phyloP scores from a whole-genome alignment of 2,113 vertebrate genomes.

The Caracal caracal region DNA sequence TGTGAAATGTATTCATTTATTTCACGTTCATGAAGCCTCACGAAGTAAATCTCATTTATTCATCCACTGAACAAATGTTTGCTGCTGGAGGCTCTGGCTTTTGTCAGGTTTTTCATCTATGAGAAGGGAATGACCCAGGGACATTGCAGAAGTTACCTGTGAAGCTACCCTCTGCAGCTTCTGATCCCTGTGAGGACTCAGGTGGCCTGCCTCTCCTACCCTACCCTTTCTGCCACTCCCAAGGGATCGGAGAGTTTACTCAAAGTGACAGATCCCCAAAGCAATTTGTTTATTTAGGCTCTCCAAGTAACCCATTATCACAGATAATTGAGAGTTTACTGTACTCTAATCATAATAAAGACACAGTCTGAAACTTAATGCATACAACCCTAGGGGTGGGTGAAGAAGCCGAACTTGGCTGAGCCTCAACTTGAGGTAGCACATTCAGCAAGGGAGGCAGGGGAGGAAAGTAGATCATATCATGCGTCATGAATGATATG shows the following conservation, averaged over 20 bases:
- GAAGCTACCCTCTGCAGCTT: background rate
- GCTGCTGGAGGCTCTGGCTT: background rate
- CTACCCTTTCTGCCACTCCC: background rate
- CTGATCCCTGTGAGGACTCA: background rate
- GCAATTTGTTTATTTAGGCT: constrained; percentile 13
- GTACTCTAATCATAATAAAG: constrained; percentile 47
- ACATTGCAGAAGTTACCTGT: background rate
- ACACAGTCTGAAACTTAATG: background rate
- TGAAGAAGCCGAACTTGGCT: background rate
- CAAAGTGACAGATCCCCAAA: constrained; percentile 45
- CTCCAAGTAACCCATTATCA: constrained; percentile 7
- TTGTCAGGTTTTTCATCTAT: background rate
- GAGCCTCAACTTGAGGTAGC: background rate
- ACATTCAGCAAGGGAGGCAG: background rate
- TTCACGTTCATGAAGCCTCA: background rate
- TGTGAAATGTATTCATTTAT: background rate
- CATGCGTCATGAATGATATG: background rate
- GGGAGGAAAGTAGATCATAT: background rate
- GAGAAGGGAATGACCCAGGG: background rate
- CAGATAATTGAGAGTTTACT: constrained; percentile 52
- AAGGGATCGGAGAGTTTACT: constrained; percentile 29
- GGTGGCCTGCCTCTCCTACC: background rate
- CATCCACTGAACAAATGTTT: background rate
- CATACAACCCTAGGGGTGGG: background rate
- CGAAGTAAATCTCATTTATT: background rate